Evolutionary conservation across 2,888 invertebrate species (phyloP).

Genomic region (Tachystola acroxantha): DNA sequence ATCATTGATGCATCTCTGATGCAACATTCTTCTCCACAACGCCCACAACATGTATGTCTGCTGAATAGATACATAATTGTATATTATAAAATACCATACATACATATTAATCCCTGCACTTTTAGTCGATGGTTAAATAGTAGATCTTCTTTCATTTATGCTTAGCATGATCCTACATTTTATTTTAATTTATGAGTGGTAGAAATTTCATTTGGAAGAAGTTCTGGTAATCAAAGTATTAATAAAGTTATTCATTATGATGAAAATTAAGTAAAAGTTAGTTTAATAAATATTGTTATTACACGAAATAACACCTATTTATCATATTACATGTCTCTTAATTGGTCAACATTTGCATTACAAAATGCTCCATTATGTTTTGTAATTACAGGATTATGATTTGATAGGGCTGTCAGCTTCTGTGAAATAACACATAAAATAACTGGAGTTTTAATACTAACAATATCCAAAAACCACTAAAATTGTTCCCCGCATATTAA

Average conservation of each 20-base stretch:
- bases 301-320: too few species aligned
- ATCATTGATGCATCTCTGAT: conserved; percentile 76
- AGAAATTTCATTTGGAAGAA: conserved; percentile 17
- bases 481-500: too few species aligned
- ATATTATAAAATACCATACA: conserved; percentile 25
- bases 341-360: too few species aligned
- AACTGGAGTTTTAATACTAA: not conserved
- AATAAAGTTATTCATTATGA: too few species aligned
- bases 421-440: not conserved
- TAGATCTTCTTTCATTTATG: conserved; percentile 33
- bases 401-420: too few species aligned
- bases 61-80: conserved; percentile 37
- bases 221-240: too few species aligned
- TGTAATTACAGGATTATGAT: too few species aligned
- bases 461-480: too few species aligned
- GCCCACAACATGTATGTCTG: conserved; percentile 75
- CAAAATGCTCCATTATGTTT: too few species aligned
- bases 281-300: too few species aligned
- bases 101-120: conserved; percentile 28
- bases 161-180: conserved; percentile 49
- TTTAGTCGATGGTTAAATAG: conserved; percentile 30
- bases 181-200: conserved; percentile 21
- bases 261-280: too few species aligned
- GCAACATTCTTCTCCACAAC: conserved; percentile 72
- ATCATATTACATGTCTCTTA: too few species aligned